Conservation (phyloP, 2,113 vertebrate genomes). For the Plotosus lineatus region DNA sequence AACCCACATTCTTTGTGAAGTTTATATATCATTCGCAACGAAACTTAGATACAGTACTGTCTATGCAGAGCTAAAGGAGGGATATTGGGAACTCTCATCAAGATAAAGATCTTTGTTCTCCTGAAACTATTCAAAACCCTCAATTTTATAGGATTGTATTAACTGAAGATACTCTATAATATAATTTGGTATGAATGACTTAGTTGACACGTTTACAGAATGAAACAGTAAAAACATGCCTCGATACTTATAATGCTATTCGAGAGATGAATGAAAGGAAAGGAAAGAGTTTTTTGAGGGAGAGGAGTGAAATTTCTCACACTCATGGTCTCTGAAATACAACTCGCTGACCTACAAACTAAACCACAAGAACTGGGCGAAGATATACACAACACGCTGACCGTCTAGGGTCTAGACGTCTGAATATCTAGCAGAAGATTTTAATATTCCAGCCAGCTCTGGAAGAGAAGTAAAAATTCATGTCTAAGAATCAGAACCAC, state of each 20-base stretch:
- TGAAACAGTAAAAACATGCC: no score
- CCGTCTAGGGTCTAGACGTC: conserved; percentile 17
- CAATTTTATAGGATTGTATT: background rate
- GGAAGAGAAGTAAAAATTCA: background rate
- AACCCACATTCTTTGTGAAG: conserved; percentile 63
- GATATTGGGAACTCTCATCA: background rate
- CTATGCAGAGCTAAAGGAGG: background rate
- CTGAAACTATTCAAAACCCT: conserved; percentile 1
- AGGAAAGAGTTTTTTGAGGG: background rate
- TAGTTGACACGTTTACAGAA: background rate
- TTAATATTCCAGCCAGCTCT: background rate
- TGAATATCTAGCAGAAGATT: background rate
- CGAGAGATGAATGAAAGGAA: background rate
- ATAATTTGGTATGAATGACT: background rate
- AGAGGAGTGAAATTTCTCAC: background rate
- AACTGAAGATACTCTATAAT: background rate
- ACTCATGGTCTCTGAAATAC: conserved; percentile 51
- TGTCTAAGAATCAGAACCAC: background rate
- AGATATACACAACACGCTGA: conserved; percentile 53
- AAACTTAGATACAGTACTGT: conserved; percentile 18
- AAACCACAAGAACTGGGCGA: conserved; percentile 33
- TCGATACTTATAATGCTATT: no score
- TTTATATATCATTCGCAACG: conserved; percentile 7
- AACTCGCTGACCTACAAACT: conserved; percentile 43
- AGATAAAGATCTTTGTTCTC: conserved; percentile 15